Conservation (phyloP, 2,797 vertebrate genomes). For the Macropodus opercularis region DNA sequence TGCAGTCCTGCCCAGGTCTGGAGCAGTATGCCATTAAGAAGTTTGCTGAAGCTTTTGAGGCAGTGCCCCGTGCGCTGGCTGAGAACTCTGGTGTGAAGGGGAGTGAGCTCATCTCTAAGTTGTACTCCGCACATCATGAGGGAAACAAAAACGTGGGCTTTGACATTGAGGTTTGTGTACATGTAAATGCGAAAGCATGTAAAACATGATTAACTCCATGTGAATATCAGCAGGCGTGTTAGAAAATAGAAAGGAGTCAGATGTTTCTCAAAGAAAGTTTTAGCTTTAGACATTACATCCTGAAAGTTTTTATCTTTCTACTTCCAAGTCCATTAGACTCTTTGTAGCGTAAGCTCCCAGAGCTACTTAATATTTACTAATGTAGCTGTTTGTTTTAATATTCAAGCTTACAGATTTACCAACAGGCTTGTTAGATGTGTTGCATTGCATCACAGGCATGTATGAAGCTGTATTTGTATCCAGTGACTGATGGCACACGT, state of each 20-base stretch:
- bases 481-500: conserved; percentile 9
- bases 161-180: conserved; percentile 91
- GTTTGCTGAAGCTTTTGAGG: conserved; percentile 95
- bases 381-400: no score
- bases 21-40: conserved; percentile 99
- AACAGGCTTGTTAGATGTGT: not conserved
- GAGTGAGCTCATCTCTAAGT: conserved; percentile 94
- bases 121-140: conserved; percentile 95
- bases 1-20: conserved; percentile 93
- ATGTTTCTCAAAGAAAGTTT: no score
- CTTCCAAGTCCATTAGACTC: no score
- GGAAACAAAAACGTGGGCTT: conserved; percentile 95
- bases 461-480: not conserved
- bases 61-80: conserved; percentile 91
- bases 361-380: no score
- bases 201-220: no score
- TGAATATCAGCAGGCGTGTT: no score
- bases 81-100: conserved; percentile 96
- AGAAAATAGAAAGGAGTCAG: no score
- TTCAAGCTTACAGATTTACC: no score
- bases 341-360: no score
- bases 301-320: no score
- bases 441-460: not conserved
- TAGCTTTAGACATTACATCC: no score
- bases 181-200: no score